Percentiles rank a stretch among this genome's conserved stretches.
Conservation (phyloP, 2,888 invertebrate species). For the Ischnura elegans region DNA sequence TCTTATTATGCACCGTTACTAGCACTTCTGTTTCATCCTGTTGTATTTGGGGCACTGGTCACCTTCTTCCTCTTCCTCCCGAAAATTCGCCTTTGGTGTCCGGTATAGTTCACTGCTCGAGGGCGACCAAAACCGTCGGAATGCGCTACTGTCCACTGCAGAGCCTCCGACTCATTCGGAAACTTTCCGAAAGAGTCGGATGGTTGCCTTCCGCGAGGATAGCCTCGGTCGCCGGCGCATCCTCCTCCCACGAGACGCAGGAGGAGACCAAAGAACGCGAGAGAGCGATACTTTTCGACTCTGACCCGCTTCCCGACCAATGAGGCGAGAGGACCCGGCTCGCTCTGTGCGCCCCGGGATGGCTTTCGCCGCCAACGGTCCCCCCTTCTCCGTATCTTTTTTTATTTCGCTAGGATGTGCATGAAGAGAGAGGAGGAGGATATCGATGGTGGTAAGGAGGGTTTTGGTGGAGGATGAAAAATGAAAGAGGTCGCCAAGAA, state of each 20-base stretch:
- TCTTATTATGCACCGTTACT: too few species aligned
- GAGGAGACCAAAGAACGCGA: background rate
- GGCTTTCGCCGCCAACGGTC: conserved; percentile 34
- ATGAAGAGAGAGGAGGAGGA: conserved; percentile 73
- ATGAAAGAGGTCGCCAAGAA: conserved; percentile 4
- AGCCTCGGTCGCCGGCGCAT: background rate
- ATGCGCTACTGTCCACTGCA: background rate
- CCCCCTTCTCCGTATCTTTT: background rate
- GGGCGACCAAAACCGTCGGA: background rate
- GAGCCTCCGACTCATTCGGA: background rate
- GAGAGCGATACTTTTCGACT: background rate
- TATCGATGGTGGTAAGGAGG: conserved; percentile 74
- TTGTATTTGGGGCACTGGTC: too few species aligned
- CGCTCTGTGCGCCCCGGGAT: conserved; percentile 28
- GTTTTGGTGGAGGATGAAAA: conserved; percentile 66
- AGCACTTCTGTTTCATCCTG: too few species aligned
- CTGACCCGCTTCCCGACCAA: conserved; percentile 43
- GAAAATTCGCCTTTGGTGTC: background rate
- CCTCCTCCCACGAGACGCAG: background rate
- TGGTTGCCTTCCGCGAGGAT: background rate
- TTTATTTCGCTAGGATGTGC: conserved; percentile 73
- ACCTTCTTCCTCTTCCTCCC: too few species aligned
- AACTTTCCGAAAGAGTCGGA: conserved; percentile 7
- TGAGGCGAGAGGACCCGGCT: background rate
- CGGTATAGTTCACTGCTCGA: background rate